Evolutionary conservation across 2,888 invertebrate species (phyloP).

Genomic region (Tenthredo distinguenda): DNA sequence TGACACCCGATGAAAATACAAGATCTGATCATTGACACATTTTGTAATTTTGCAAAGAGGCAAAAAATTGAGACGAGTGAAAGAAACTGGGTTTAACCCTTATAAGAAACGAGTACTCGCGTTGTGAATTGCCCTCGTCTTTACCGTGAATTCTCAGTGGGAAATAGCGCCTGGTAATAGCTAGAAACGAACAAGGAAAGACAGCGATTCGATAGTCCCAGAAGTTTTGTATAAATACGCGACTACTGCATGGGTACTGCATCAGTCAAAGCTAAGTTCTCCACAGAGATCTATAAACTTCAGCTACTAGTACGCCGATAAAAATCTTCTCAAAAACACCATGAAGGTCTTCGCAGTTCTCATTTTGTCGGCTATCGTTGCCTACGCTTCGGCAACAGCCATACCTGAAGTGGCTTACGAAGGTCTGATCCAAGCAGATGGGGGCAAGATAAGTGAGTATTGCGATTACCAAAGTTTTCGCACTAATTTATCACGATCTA

Average conservation of each 20-base stretch:
- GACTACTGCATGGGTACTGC: neutral
- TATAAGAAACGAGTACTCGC: neutral
- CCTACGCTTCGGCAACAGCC: slow-evolving; percentile 42
- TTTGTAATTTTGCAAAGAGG: neutral
- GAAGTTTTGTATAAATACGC: slow-evolving; percentile 24
- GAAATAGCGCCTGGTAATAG: neutral
- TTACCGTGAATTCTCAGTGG: neutral
- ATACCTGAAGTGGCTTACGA: slow-evolving; percentile 54
- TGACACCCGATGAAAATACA: neutral
- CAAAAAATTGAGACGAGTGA: neutral
- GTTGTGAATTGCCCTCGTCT: no score
- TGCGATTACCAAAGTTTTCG: neutral
- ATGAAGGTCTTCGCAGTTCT: slow-evolving; percentile 58
- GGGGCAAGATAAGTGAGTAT: slow-evolving; percentile 48
- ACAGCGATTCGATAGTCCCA: neutral
- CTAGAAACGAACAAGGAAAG: neutral
- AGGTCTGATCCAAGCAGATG: slow-evolving; percentile 38
- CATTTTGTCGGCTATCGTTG: slow-evolving; percentile 36
- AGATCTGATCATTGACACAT: neutral
- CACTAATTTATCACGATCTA: neutral
- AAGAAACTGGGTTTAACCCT: neutral
- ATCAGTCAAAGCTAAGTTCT: slow-evolving; percentile 24
- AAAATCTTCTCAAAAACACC: neutral
- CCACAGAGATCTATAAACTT: neutral
- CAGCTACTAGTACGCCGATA: neutral